Evolutionary conservation across 1,140 invertebrate genomes (phyloP).

Genomic region (Physella acuta): DNA sequence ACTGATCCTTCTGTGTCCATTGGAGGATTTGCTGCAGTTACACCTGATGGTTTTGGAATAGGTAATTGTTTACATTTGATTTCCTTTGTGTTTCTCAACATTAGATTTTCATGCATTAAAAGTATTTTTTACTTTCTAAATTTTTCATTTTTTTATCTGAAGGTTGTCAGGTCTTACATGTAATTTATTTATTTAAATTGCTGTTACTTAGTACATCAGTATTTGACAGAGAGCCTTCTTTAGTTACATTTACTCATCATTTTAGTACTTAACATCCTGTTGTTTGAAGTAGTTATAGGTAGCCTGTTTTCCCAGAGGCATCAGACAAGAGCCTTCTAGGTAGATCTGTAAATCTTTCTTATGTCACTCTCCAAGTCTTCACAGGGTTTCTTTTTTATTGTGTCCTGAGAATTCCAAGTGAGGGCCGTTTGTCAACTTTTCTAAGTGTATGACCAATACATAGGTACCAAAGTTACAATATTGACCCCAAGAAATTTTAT

Average conservation of each 20-base stretch:
- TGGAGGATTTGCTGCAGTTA: slow-evolving; percentile 93
- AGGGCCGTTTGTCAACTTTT: no score
- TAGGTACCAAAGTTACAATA: no score
- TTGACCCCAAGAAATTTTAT: no score
- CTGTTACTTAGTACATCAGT: background rate
- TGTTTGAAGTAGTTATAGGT: no score
- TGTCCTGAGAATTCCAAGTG: no score
- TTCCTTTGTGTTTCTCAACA: slow-evolving; percentile 14
- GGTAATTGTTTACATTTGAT: slow-evolving; percentile 64
- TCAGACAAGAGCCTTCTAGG: no score
- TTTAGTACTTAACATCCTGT: no score
- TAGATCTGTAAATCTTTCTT: no score
- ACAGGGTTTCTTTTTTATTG: no score
- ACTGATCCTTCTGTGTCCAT: slow-evolving; percentile 82
- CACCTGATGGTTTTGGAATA: slow-evolving; percentile 86
- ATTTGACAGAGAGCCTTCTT: background rate
- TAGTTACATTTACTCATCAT: background rate
- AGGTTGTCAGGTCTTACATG: background rate
- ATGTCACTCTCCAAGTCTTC: no score
- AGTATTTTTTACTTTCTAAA: slow-evolving; percentile 5
- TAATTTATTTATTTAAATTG: background rate
- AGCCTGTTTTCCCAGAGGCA: no score
- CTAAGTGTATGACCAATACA: no score
- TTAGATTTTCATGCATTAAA: slow-evolving; percentile 11
- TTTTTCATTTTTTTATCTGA: background rate